phyloP scores from a whole-genome alignment of 2,797 vertebrate species.

The Austrolebias charrua region DNA sequence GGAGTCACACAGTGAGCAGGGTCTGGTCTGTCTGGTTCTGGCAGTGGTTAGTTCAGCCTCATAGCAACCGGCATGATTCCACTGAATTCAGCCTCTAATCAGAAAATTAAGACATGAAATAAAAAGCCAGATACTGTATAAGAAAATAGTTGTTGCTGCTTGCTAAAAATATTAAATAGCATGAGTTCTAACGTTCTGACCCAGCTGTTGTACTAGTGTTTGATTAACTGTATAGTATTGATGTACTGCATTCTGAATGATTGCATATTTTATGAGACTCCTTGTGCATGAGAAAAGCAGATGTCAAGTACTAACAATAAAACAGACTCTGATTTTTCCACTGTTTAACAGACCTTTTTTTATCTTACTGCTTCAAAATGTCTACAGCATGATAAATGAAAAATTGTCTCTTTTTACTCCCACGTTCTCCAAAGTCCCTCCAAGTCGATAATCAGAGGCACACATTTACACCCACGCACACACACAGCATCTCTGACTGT shows the following conservation, averaged over 20 bases:
- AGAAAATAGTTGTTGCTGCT: constrained; percentile 59
- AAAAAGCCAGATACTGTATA: constrained; percentile 51
- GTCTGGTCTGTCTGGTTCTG: constrained; percentile 58
- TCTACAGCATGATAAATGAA: constrained; percentile 52
- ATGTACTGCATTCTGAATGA: constrained; percentile 9
- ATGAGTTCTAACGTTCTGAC: constrained; percentile 10
- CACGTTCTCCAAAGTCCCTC: constrained; percentile 79
- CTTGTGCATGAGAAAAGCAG: constrained; percentile 6
- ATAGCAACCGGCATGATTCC: constrained; percentile 69
- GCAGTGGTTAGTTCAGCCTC: constrained; percentile 63
- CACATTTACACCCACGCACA: constrained; percentile 20
- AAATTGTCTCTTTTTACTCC: constrained; percentile 68
- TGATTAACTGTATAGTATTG: constrained; percentile 15
- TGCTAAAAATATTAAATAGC: constrained; percentile 37
- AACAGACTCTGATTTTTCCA: constrained; percentile 42
- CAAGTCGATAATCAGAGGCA: constrained; percentile 56
- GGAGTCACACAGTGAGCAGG: constrained; percentile 70
- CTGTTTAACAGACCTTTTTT: constrained; percentile 54
- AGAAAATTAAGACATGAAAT: constrained; percentile 42
- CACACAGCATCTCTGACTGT: constrained; percentile 29
- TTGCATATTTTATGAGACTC: constrained; percentile 15
- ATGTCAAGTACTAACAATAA: background rate
- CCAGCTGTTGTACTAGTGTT: constrained; percentile 23
- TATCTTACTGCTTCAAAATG: constrained; percentile 48
- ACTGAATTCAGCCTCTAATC: constrained; percentile 64